These are phyloP conservation scores for Falco berigora DNA, from an alignment of 2,797 vertebrate genomes.

Conservation along the genomic window DNA sequence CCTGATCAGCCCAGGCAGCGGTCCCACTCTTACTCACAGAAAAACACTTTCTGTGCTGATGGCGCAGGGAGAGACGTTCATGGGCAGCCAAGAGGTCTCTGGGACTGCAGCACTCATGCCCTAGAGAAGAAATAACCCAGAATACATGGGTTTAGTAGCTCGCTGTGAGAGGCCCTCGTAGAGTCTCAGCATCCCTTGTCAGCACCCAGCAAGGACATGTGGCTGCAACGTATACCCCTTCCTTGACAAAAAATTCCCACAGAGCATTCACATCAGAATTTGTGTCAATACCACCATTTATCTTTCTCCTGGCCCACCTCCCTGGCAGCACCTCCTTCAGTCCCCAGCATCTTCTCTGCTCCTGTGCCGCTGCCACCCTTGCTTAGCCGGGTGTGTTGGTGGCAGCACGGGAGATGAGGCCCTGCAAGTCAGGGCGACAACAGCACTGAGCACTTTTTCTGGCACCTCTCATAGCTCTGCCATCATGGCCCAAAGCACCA, in stretches of 20 bases:
- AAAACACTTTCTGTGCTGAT: neutral
- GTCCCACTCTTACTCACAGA: neutral
- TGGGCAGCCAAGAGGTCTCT: neutral
- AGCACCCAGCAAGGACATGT: neutral
- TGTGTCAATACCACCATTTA: neutral
- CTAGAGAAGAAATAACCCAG: neutral
- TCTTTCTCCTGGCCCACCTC: neutral
- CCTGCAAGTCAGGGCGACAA: fast-evolving
- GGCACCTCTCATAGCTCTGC: neutral
- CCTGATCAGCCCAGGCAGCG: neutral
- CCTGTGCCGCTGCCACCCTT: fast-evolving
- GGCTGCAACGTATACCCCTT: neutral
- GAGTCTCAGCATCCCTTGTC: neutral
- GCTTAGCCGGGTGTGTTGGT: neutral
- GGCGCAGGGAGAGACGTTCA: neutral
- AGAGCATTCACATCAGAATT: neutral
- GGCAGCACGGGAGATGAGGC: neutral
- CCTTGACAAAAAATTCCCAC: neutral
- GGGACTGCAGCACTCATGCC: neutral
- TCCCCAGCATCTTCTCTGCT: neutral
- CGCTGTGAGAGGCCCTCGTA: neutral
- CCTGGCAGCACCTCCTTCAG: neutral
- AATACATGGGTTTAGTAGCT: neutral
- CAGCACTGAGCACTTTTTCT: neutral
- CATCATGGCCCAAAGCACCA: neutral